Evolutionary conservation across 2,888 invertebrate species (phyloP).

Genomic region (Leptinotarsa tumamoca): DNA sequence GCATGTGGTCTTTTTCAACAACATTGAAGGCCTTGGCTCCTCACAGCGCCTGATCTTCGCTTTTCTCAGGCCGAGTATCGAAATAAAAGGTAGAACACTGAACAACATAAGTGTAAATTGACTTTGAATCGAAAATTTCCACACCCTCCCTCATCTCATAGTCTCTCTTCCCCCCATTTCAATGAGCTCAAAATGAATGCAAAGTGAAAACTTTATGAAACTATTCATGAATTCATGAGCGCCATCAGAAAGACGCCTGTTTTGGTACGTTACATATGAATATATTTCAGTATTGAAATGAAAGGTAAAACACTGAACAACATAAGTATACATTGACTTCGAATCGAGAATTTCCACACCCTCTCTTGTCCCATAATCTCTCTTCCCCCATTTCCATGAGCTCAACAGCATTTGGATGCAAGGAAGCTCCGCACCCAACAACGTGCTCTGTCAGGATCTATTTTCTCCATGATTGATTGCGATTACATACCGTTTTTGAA

Average conservation of each 20-base stretch:
- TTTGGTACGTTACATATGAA: too few species aligned
- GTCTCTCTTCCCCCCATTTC: not conserved
- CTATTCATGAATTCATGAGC: too few species aligned
- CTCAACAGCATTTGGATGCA: not conserved
- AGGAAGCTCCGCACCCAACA: not conserved
- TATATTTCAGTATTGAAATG: too few species aligned
- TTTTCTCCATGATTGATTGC: constrained; percentile 1
- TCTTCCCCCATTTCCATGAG: not conserved
- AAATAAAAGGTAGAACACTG: not conserved
- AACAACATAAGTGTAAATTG: not conserved
- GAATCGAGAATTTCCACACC: not conserved
- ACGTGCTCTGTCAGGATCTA: not conserved
- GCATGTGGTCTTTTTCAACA: too few species aligned
- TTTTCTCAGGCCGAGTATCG: too few species aligned
- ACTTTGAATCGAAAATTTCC: not conserved
- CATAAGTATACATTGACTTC: not conserved
- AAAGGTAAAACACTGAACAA: not conserved
- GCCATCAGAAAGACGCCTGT: too few species aligned
- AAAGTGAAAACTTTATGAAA: too few species aligned
- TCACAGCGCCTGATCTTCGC: too few species aligned
- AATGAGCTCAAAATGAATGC: not conserved
- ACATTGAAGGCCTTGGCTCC: too few species aligned
- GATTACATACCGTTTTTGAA: not conserved
- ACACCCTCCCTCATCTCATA: not conserved
- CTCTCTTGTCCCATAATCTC: not conserved